phyloP scores from a whole-genome alignment of 2,888 invertebrate species.

The Lepetodrilus schrolli region DNA sequence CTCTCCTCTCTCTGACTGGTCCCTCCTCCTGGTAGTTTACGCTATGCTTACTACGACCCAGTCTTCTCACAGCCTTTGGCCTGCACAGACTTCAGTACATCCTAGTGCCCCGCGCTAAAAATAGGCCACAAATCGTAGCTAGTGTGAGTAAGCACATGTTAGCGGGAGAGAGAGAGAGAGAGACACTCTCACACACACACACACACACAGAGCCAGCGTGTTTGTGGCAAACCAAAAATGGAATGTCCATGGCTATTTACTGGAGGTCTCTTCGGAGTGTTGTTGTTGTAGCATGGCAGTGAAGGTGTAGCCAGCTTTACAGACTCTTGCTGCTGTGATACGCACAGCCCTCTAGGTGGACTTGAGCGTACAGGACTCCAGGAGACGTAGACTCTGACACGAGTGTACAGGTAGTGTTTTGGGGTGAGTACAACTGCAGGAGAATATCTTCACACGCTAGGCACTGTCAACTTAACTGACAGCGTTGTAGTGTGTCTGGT shows the following conservation, averaged over 20 bases:
- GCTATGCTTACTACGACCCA: not conserved
- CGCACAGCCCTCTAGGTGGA: too few species aligned
- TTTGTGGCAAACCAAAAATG: constrained; percentile 38
- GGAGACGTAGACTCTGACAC: too few species aligned
- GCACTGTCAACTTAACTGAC: too few species aligned
- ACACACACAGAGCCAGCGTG: not conserved
- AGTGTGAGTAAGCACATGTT: constrained; percentile 30
- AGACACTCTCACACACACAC: too few species aligned
- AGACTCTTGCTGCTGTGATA: too few species aligned
- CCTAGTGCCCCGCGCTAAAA: constrained; percentile 29
- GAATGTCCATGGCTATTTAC: constrained; percentile 36
- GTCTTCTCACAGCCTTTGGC: not conserved
- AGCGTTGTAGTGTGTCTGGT: too few species aligned
- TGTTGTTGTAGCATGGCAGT: constrained; percentile 13
- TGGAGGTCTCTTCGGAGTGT: not conserved
- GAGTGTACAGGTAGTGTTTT: too few species aligned
- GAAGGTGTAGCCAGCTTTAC: too few species aligned
- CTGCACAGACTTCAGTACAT: too few species aligned
- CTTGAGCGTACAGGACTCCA: too few species aligned
- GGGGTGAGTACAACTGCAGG: too few species aligned
- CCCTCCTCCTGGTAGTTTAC: not conserved
- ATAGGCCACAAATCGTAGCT: constrained; percentile 32
- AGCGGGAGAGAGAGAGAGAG: constrained; percentile 18
- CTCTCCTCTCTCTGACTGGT: not conserved
- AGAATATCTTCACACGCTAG: too few species aligned